These are phyloP conservation scores for Nasonia giraulti DNA, from an alignment of 1,140 invertebrate genomes.

Conservation along the genomic window DNA sequence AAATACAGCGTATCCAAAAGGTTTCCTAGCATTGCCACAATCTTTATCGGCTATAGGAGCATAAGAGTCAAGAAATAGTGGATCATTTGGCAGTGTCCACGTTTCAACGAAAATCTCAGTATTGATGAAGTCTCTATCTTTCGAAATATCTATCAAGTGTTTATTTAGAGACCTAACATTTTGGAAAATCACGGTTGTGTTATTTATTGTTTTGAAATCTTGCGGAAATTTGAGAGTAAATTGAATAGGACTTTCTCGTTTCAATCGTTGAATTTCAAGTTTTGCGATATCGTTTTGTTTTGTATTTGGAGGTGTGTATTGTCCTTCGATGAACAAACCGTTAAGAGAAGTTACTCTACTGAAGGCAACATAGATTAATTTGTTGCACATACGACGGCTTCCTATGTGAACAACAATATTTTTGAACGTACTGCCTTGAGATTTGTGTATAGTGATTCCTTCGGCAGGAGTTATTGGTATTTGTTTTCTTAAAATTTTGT, in stretches of 20 bases:
- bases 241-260: too few species aligned
- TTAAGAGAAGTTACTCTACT: slow-evolving; percentile 5
- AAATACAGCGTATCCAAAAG: not conserved
- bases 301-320: too few species aligned
- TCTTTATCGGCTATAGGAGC: not conserved
- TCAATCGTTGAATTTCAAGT: too few species aligned
- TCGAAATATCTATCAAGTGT: not conserved
- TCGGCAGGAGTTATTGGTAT: not conserved
- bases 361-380: not conserved
- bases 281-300: too few species aligned
- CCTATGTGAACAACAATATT: not conserved
- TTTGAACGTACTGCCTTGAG: not conserved
- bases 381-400: not conserved
- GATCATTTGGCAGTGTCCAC: not conserved
- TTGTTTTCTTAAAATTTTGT: slow-evolving; percentile 9
- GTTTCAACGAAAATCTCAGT: slow-evolving; percentile 13
- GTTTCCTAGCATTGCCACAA: not conserved
- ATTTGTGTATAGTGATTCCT: slow-evolving; percentile 5
- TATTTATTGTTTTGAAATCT: too few species aligned
- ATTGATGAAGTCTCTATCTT: not conserved
- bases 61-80: not conserved
- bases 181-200: too few species aligned
- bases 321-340: not conserved
- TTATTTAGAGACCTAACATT: too few species aligned
- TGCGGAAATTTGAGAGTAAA: too few species aligned